A percentile compares a stretch with the other conserved stretches of the same genome.
These are phyloP conservation scores for Trematocara marginatum DNA, from an alignment of 2,113 vertebrate genomes.

Conservation along the genomic window DNA sequence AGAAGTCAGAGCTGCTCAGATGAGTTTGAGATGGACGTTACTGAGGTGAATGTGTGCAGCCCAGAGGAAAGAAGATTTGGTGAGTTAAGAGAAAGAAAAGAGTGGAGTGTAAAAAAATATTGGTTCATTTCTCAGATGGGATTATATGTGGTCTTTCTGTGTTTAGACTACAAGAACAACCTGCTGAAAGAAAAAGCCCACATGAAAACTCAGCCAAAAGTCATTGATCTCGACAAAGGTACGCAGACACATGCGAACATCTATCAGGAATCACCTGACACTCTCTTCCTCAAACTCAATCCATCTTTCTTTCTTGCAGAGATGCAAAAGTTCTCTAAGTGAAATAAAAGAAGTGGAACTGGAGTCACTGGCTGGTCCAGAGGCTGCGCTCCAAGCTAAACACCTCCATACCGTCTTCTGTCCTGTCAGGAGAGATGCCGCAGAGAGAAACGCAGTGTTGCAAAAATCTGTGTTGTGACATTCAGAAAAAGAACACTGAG, in stretches of 20 bases:
- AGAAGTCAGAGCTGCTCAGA: conserved; percentile 77
- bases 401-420: background rate
- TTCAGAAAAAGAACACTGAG: background rate
- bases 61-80: conserved; percentile 80
- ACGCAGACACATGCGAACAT: background rate
- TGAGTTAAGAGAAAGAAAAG: conserved; percentile 44
- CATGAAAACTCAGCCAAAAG: conserved; percentile 77
- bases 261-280: background rate
- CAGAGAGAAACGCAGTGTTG: background rate
- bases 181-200: conserved; percentile 85
- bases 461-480: background rate
- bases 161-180: conserved; percentile 94
- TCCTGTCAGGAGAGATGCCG: background rate
- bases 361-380: conserved; percentile 72
- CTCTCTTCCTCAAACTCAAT: background rate
- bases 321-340: conserved; percentile 68
- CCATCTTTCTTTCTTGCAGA: conserved; percentile 41
- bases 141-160: background rate
- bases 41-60: conserved; percentile 67
- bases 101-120: background rate
- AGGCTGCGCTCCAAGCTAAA: conserved; percentile 28
- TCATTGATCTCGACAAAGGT: conserved; percentile 90
- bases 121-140: conserved; percentile 49
- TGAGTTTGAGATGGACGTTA: conserved; percentile 74
- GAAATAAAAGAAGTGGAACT: conserved; percentile 8